Conservation (phyloP, 2,797 vertebrate species). For the Peromyscus eremicus region DNA sequence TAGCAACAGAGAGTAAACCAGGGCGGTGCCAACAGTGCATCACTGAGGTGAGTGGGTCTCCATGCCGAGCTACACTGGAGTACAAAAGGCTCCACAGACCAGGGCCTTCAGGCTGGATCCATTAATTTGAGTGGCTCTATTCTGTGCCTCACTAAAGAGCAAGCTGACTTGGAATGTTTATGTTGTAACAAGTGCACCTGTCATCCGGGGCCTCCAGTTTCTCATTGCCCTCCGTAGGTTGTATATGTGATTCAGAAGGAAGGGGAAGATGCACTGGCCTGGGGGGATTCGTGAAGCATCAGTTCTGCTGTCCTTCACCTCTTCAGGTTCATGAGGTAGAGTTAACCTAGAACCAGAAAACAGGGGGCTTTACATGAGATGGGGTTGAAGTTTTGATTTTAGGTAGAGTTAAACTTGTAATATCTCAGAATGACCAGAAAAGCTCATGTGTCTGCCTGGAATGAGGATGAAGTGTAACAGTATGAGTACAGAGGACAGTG, state of each 20-base stretch:
- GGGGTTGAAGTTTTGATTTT: background rate
- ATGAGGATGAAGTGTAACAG: background rate
- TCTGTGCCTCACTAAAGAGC: background rate
- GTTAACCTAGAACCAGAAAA: background rate
- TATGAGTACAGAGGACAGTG: background rate
- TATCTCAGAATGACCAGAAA: background rate
- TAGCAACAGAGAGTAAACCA: background rate
- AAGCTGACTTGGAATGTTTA: background rate
- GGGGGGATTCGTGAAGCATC: background rate
- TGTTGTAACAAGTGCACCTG: background rate
- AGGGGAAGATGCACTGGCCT: background rate
- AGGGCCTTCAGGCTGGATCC: background rate
- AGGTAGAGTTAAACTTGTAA: background rate
- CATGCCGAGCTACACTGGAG: background rate
- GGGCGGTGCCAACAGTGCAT: background rate
- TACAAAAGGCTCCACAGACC: background rate
- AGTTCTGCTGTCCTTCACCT: background rate
- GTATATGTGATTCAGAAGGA: background rate
- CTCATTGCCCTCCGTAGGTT: background rate
- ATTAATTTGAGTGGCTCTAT: background rate
- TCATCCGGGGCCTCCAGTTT: background rate
- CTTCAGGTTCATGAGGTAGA: background rate
- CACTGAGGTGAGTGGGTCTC: background rate
- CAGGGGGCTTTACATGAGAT: background rate
- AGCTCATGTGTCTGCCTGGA: background rate